phyloP scores from a whole-genome alignment of 92 coral and sea anemone genomes.

The Metridium senile region DNA sequence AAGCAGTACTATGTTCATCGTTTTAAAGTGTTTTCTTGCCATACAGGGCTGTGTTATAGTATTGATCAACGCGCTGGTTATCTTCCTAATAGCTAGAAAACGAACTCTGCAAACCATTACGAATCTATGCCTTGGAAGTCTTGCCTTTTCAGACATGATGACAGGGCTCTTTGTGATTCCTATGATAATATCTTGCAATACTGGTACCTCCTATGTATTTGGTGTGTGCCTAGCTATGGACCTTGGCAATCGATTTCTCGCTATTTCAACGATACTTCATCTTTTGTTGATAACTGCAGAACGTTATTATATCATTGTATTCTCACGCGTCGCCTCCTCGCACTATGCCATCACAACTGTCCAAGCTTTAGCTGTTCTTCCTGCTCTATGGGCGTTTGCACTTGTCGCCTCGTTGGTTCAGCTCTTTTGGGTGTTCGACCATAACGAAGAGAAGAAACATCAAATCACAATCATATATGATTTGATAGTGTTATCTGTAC shows the following conservation, averaged over 20 bases:
- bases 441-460: conserved; percentile 10
- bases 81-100: conserved; percentile 45
- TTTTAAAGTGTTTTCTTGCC: conserved; percentile 20
- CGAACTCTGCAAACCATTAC: conserved; percentile 59
- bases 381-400: conserved; percentile 54
- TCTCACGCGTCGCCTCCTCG: conserved; percentile 33
- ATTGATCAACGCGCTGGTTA: conserved; percentile 56
- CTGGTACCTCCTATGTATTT: conserved; percentile 1
- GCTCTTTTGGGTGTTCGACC: conserved; percentile 47
- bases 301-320: conserved; percentile 71
- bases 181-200: conserved; percentile 60
- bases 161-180: conserved; percentile 66
- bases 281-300: conserved; percentile 66
- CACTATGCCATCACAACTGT: conserved; percentile 32
- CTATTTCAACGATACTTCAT: conserved; percentile 69
- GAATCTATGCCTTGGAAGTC: conserved; percentile 70
- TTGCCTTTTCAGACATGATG: conserved; percentile 70
- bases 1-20: not conserved
- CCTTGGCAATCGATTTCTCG: conserved; percentile 68
- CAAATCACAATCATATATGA: conserved; percentile 39
- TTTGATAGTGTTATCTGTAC: conserved; percentile 39
- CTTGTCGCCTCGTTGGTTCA: conserved; percentile 55
- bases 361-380: conserved; percentile 6
- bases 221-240: conserved; percentile 75
- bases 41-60: conserved; percentile 43